Base-by-base conservation (phyloP, 2,113 vertebrate genomes). In the Hyperopisus bebe region DNA sequence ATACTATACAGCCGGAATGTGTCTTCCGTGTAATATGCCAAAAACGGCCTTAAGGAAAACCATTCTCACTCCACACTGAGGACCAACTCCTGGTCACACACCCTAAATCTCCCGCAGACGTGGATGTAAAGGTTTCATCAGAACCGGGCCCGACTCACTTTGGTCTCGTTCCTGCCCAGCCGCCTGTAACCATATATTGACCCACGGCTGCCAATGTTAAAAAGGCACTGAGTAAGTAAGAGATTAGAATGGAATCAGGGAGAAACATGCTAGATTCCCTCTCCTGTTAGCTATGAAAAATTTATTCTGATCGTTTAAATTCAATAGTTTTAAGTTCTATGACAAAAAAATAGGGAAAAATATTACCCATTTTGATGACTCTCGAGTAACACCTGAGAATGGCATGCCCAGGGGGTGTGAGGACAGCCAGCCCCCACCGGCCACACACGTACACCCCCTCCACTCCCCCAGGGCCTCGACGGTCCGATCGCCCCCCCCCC, bases 171-270 rank as follows among this genome's bases (percentile, higher is more conserved):
- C 80, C 39, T 47, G 44, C 39, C 80, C 39, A 58, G 31, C 42
- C 6, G 7, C 15, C 6, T 27, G 5, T 48, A 31, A 66, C 27
- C 51, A 13, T 31, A 58, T 17, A 85, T 17, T 58, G 15, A 31
- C n/a, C 35, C n/a, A 27, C 4, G 35, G 35, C 50, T 83, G 50
- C 31, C 0, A 53, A 44, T 58, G 39, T 19, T 46, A 31, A 46
- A 80, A 89, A 89, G 89, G 89, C 89, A 89, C 89, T 85, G 80
- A 85, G 42, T 15, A 47, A 46, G 27, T 83, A 58, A 21, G 19
- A 47, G 35, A 19, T 82, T 27, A 74, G 17, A 8, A 80, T 17
- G 48, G 13, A 51, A 9, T 3, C 19, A 55, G 42, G 50, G 21
- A 42, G 13, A 31, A 47, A 51, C 51, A 1, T 47, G 51, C 89